Evolutionary conservation across 1,140 invertebrate species (phyloP), one percentile per base, ranked within the genome.

Genomic region (Drosophila sucinea): DNA sequence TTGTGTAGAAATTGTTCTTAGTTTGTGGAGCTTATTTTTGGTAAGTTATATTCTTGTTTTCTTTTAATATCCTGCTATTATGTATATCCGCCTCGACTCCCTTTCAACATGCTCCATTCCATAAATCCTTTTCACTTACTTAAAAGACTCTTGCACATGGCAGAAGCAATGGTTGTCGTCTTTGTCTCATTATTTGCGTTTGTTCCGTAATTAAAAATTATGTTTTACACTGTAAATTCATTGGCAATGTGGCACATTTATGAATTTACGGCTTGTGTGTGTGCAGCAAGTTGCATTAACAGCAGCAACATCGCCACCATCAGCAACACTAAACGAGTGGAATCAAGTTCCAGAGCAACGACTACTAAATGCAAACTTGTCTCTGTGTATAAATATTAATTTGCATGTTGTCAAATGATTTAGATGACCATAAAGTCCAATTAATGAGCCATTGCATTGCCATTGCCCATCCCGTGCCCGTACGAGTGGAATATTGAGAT

Each of bases 351-450:
- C 74, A 40, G 54, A 68, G 56, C 61, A 67, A 63, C 35, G 32
- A 57, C 47, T 29, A 35, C 27, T 65, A 51, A 70, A 60, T 65
- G 25, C 35, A 65, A 30, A 62, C 56, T 32, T 65, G 55, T 56
- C 47, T 47, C 47, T 47, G 32, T 33, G 41, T 65, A 86, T 86
- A 77, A 86, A 83, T 87, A 87, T 83, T 79, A 73, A 86, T 87
- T 87, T 86, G 84, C 82, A 87, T 79, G 70, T 86, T 79, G 67
- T 69, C 69, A 73, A 69, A 86, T 86, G 83, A 86, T 83, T 87
- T 85, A 85, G 67, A 61, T 58, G 65, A 30, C 61, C 32, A 73
- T 86, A 65, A 87, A 70, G 70, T 70, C 33, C 83, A 87, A 82
- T 86, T 76, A 87, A 87, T 82, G 69, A 68, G 74, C 40, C 54